Conservation (phyloP, 1,140 invertebrate genomes). For the Pollicipes pollicipes region DNA sequence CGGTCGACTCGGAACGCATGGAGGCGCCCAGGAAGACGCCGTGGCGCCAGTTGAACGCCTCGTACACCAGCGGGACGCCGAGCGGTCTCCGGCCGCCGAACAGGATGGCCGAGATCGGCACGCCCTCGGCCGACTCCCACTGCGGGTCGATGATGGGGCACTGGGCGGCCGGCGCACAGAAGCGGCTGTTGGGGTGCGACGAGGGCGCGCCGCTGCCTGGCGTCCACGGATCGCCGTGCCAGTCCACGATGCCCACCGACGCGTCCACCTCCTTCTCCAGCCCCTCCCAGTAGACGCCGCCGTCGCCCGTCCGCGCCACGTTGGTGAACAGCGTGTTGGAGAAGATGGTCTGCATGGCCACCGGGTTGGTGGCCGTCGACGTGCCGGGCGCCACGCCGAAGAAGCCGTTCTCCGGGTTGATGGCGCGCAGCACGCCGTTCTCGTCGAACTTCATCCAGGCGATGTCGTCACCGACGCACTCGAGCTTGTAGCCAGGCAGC, state of each 20-base stretch:
- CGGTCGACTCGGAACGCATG: constrained; percentile 91
- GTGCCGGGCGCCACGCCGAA: constrained; percentile 98
- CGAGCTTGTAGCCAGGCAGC: constrained; percentile 39
- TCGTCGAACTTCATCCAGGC: constrained; percentile 94
- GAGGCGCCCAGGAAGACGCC: constrained; percentile 74
- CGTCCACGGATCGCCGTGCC: constrained; percentile 61
- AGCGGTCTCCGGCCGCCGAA: constrained; percentile 85
- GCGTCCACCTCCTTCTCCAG: constrained; percentile 59
- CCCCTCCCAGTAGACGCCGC: constrained; percentile 92
- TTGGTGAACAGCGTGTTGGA: constrained; percentile 95
- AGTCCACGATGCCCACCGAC: constrained; percentile 52
- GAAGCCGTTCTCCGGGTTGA: constrained; percentile 98
- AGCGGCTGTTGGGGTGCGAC: constrained; percentile 85
- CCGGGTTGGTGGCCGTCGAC: constrained; percentile 77
- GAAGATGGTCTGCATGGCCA: constrained; percentile 85
- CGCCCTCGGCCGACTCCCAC: constrained; percentile 53
- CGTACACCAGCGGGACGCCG: constrained; percentile 84
- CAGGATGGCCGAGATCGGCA: constrained; percentile 87
- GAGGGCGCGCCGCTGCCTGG: constrained; percentile 49
- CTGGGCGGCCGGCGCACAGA: constrained; percentile 79
- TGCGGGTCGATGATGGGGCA: constrained; percentile 81
- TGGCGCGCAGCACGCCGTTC: constrained; percentile 73
- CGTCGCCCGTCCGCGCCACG: constrained; percentile 86
- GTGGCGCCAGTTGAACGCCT: constrained; percentile 80
- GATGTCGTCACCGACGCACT: constrained; percentile 81